These are phyloP conservation scores for Orientallactaga sibirica DNA, from an alignment of 2,797 vertebrate genomes.

Conservation along the genomic window DNA sequence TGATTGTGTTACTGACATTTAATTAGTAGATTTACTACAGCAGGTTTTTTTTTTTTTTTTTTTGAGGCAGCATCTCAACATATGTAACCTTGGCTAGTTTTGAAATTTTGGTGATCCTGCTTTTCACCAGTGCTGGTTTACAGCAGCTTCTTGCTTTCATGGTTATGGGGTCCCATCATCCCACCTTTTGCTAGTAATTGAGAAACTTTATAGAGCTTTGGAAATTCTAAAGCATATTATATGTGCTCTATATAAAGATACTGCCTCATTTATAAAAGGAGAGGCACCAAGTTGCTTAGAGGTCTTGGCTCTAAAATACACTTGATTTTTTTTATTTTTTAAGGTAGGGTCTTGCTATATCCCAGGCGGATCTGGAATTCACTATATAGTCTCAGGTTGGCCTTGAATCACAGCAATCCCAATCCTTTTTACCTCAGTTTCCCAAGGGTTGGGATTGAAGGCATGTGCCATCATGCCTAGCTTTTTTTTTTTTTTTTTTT, in stretches of 20 bases:
- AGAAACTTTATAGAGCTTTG: slow-evolving; percentile 22
- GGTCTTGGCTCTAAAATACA: slow-evolving; percentile 45
- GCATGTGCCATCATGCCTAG: too few relatives aligned
- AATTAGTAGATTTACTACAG: slow-evolving; percentile 1
- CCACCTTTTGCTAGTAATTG: background rate
- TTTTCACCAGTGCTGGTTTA: background rate
- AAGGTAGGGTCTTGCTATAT: too few relatives aligned
- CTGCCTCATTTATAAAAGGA: slow-evolving; percentile 39
- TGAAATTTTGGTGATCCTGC: background rate
- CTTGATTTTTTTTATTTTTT: background rate
- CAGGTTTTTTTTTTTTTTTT: background rate
- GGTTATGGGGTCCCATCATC: background rate
- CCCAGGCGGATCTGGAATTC: too few relatives aligned
- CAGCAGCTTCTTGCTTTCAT: slow-evolving; percentile 5
- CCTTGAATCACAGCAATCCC: too few relatives aligned
- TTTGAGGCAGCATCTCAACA: background rate
- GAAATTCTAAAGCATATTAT: slow-evolving; percentile 6
- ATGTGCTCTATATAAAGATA: slow-evolving; percentile 28
- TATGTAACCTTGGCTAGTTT: background rate
- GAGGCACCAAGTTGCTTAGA: background rate
- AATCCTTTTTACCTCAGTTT: too few relatives aligned
- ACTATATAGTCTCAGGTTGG: too few relatives aligned
- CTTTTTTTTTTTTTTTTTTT: too few relatives aligned
- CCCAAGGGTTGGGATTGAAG: too few relatives aligned
- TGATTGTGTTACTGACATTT: slow-evolving; percentile 46